A percentile compares a stretch with the other conserved stretches of the same genome.
Evolutionary conservation across 2,888 invertebrate species (phyloP).

Genomic region (Oscheius myriophilus): DNA sequence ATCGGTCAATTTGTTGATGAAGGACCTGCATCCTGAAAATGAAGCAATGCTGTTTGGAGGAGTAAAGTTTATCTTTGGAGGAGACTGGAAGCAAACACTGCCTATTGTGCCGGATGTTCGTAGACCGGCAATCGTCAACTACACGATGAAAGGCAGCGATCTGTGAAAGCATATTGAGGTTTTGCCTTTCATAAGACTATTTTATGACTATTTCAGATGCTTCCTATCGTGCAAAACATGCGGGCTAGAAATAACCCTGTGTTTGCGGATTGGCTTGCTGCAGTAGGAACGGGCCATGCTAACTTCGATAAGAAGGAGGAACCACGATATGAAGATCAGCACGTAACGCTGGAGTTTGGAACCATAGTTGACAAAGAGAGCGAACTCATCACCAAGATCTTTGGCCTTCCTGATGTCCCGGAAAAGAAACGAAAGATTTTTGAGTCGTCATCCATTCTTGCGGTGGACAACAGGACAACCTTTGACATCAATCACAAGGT

Average conservation of each 20-base stretch:
- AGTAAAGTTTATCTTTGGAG: constrained; percentile 5
- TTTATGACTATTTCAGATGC: too few relatives aligned
- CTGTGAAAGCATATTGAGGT: not conserved
- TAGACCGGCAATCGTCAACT: not conserved
- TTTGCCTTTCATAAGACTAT: not conserved
- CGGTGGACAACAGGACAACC: constrained; percentile 26
- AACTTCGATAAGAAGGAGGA: too few relatives aligned
- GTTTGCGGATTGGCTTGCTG: too few relatives aligned
- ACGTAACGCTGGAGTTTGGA: not conserved
- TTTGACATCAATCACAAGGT: constrained; percentile 14
- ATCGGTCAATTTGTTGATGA: not conserved
- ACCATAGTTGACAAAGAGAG: not conserved
- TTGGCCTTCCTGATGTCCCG: constrained; percentile 5
- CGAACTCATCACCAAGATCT: not conserved
- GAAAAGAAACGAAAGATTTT: not conserved
- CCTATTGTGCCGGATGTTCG: not conserved
- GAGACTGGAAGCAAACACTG: constrained; percentile 2
- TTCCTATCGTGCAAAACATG: too few relatives aligned
- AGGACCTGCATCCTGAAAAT: constrained; percentile 12
- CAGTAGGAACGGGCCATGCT: too few relatives aligned
- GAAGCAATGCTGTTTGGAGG: not conserved
- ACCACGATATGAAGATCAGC: not conserved
- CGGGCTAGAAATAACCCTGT: too few relatives aligned
- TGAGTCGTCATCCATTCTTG: constrained; percentile 10
- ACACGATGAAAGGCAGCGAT: not conserved